Base-by-base conservation (phyloP, 2,113 vertebrate genomes). In the Sinocyclocheilus maitianheensis region DNA sequence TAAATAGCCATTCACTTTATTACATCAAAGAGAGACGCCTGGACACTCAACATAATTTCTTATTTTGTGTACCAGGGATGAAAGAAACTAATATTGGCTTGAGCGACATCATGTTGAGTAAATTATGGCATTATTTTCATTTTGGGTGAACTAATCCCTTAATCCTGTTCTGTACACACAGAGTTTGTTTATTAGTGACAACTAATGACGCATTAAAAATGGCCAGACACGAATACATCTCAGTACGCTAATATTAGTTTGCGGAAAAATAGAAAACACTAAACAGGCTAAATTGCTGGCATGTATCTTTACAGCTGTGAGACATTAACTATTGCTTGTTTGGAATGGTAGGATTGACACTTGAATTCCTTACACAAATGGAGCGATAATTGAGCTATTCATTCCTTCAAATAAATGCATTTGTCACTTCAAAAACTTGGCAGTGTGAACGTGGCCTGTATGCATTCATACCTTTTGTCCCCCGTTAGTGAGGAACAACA, bases 151-250 rank as follows among this genome's bases (percentile, higher is more conserved):
- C n/a, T 76, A 26, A 76, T 76, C 72, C 6, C 12, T 76, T 76
- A 76, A 76, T 76, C 72, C 72, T 48, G 43, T 26, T 75, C 43
- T 75, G 72, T 76, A 51, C 43, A 48, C 43, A 76, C 11, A 24
- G 20, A 74, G 72, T 76, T 48, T 26, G 22, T 11, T 48, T 72
- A 43, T 72, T 72, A 75, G 5, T 26, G 43, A 75, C 43, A 26
- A 24, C 43, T 76, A 75, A 48, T 75, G 12, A 76, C 7, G 26
- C 53, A 77, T 34, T 34, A 16, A 77, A 48, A 51, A 77, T 11
- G 1, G 26, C 46, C 48, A 55, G 26, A 77, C 4, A 26, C 48
- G 7, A 77, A 74, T 74, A n/a, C 9, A 74, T 40, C 71, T 37
- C 71, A 74, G 18, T 2, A 74, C 37, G 1, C 20, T 43, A 72